phyloP scores from a whole-genome alignment of 2,888 invertebrate genomes.

The Meliscaeva auricollis region DNA sequence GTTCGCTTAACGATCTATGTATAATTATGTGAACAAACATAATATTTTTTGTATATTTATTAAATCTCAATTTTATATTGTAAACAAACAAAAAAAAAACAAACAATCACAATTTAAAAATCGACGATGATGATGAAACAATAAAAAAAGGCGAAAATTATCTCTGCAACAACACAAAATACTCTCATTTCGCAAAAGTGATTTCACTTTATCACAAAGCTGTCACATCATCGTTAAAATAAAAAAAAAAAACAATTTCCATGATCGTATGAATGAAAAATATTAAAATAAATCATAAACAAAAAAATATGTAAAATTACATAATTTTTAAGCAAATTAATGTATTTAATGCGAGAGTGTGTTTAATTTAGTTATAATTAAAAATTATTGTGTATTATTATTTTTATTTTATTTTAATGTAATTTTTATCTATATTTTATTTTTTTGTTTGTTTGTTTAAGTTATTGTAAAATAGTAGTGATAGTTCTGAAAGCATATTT shows the following conservation, averaged over 20 bases:
- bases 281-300: slow-evolving; percentile 2
- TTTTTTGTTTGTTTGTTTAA: slow-evolving; percentile 35
- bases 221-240: slow-evolving; percentile 44
- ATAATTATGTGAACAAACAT: slow-evolving; percentile 32
- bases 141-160: slow-evolving; percentile 21
- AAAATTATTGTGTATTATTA: slow-evolving; percentile 33
- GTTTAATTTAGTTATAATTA: slow-evolving; percentile 38
- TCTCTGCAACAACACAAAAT: slow-evolving; percentile 32
- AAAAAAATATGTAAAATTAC: slow-evolving; percentile 23
- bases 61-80: slow-evolving; percentile 44
- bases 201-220: slow-evolving; percentile 17
- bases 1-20: slow-evolving; percentile 47
- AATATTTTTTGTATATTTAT: slow-evolving; percentile 42
- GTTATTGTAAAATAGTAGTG: slow-evolving; percentile 71
- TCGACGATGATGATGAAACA: slow-evolving; percentile 16
- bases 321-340: slow-evolving; percentile 25
- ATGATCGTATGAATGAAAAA: slow-evolving; percentile 64
- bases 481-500: slow-evolving; percentile 51
- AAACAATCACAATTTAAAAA: slow-evolving; percentile 14
- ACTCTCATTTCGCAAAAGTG: slow-evolving; percentile 33
- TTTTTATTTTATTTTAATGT: slow-evolving; percentile 32
- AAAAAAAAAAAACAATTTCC: slow-evolving; percentile 40
- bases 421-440: slow-evolving; percentile 17
- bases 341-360: slow-evolving; percentile 55
- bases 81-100: neutral